Percentiles rank a stretch among this genome's conserved stretches.
Evolutionary conservation across 2,888 invertebrate genomes (phyloP).

Genomic region (Tribolium freemani): DNA sequence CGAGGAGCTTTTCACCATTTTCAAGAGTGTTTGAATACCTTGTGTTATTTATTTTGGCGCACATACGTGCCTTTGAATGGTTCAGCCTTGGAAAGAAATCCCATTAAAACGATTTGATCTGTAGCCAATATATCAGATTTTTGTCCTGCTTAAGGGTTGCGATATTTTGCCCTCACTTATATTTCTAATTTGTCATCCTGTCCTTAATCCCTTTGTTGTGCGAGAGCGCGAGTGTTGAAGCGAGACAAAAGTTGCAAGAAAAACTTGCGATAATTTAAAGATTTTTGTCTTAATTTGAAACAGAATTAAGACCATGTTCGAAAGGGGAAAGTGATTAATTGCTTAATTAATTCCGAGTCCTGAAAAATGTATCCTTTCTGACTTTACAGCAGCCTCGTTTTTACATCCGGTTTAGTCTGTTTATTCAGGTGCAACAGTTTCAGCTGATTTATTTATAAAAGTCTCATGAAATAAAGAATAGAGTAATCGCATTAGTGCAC

Average conservation of each 20-base stretch:
- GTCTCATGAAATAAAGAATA: conserved; percentile 36
- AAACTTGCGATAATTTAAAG: background rate
- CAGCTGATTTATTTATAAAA: conserved; percentile 27
- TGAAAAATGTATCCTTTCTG: background rate
- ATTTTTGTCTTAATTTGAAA: background rate
- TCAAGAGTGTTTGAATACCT: background rate
- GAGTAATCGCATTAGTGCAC: conserved; percentile 29
- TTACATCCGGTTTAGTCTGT: conserved; percentile 1
- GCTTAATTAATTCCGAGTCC: conserved; percentile 4
- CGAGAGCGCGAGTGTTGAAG: background rate
- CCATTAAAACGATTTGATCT: background rate
- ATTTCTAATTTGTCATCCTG: conserved; percentile 9
- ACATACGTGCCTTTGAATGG: background rate
- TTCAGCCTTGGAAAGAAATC: background rate
- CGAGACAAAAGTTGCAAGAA: background rate
- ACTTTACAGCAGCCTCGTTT: background rate
- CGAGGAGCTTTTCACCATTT: background rate
- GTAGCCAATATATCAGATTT: background rate
- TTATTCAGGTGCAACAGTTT: conserved; percentile 31
- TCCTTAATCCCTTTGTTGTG: background rate
- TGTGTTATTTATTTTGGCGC: background rate
- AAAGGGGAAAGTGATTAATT: conserved; percentile 18
- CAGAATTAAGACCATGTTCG: background rate
- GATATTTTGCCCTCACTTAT: background rate
- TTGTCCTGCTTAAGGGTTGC: background rate